Conservation (phyloP, 2,888 invertebrate genomes). For the Agriopis marginaria region DNA sequence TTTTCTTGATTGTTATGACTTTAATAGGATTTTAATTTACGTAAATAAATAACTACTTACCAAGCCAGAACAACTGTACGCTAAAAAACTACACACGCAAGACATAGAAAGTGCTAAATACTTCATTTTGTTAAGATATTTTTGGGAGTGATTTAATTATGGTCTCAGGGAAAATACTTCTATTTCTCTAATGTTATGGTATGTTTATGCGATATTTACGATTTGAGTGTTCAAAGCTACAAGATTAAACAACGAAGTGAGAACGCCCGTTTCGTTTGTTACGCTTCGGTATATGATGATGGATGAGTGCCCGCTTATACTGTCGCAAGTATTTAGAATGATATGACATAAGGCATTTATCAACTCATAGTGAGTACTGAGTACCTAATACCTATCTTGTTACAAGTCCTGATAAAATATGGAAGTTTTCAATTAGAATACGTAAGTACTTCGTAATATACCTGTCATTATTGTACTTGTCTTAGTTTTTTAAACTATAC, state of each 20-base stretch:
- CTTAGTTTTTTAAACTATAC: not conserved
- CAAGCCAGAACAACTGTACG: conserved; percentile 4
- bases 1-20: not conserved
- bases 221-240: not conserved
- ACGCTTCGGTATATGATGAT: not conserved
- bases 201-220: not conserved
- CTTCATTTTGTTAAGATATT: conserved; percentile 7
- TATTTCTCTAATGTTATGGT: not conserved
- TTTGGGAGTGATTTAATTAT: not conserved
- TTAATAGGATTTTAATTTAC: not conserved
- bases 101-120: not conserved
- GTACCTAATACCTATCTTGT: no score
- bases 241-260: not conserved
- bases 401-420: no score
- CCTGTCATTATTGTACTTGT: no score
- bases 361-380: not conserved
- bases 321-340: not conserved
- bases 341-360: not conserved
- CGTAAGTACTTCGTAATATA: no score
- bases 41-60: conserved; percentile 4
- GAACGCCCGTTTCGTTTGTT: not conserved
- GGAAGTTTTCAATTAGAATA: no score
- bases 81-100: not conserved
- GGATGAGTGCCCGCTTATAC: not conserved
- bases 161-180: not conserved